Evolutionary conservation across 2,888 invertebrate species (phyloP).

Genomic region (Cepaea hortensis): DNA sequence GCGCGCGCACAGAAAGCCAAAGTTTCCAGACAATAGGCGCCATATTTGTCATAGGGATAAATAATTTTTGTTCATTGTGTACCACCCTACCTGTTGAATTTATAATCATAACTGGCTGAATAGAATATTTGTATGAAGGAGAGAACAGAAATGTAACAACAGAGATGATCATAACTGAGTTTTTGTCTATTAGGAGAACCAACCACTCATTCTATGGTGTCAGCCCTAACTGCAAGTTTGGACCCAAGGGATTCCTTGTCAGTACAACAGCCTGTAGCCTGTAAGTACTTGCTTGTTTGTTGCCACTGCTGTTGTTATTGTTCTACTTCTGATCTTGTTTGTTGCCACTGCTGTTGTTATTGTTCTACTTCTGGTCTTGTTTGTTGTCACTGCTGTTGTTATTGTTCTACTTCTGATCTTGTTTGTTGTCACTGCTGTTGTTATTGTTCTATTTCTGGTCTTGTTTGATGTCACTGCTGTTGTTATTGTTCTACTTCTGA

Average conservation of each 20-base stretch:
- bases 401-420: background rate
- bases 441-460: background rate
- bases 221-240: constrained; percentile 96
- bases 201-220: constrained; percentile 92
- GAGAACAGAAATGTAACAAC: too few species aligned
- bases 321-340: background rate
- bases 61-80: too few species aligned
- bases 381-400: background rate
- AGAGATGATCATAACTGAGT: background rate
- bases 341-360: background rate
- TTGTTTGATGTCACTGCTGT: background rate
- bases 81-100: too few species aligned
- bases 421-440: background rate
- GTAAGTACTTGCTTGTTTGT: constrained; percentile 83
- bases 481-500: background rate
- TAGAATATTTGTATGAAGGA: too few species aligned
- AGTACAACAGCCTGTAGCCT: constrained; percentile 97
- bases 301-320: background rate
- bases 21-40: too few species aligned
- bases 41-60: too few species aligned
- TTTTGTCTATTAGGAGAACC: background rate
- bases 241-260: constrained; percentile 98
- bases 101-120: too few species aligned
- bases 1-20: too few species aligned
- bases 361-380: background rate